These are phyloP conservation scores for Amphipyra tragopoginis DNA, from an alignment of 2,888 invertebrate species.

Conservation along the genomic window DNA sequence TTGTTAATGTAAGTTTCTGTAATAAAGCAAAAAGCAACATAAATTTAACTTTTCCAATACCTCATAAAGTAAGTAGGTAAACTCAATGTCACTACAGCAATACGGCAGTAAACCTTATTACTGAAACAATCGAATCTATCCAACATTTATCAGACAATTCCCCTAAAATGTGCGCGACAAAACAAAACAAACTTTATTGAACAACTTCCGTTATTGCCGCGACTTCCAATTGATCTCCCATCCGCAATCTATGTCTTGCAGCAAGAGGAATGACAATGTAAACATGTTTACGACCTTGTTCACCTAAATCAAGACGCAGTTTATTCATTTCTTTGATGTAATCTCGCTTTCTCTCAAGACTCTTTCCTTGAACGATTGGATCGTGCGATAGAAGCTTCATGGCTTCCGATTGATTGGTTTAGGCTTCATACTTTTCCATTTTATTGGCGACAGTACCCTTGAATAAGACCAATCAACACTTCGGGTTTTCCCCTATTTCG, in stretches of 20 bases:
- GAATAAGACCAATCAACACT: slow-evolving; percentile 56
- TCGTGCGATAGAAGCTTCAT: slow-evolving; percentile 43
- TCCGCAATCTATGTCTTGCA: slow-evolving; percentile 22
- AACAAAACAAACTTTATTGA: slow-evolving; percentile 56
- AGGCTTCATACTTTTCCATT: slow-evolving; percentile 51
- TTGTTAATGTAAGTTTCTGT: too few species aligned
- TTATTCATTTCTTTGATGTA: slow-evolving; percentile 58
- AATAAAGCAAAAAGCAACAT: too few species aligned
- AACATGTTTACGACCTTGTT: slow-evolving; percentile 69
- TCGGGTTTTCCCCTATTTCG: slow-evolving; percentile 42
- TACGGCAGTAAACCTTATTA: slow-evolving; percentile 28
- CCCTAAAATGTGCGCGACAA: slow-evolving; percentile 36
- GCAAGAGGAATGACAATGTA: slow-evolving; percentile 42
- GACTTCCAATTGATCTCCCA: slow-evolving; percentile 35
- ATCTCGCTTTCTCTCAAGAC: slow-evolving; percentile 42
- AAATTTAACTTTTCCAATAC: too few species aligned
- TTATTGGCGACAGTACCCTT: slow-evolving; percentile 51
- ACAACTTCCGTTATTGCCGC: slow-evolving; percentile 44
- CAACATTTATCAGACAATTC: slow-evolving; percentile 20
- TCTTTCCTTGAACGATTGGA: slow-evolving; percentile 39
- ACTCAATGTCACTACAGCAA: background rate
- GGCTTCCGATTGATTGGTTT: slow-evolving; percentile 52
- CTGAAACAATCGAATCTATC: slow-evolving; percentile 26
- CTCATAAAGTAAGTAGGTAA: too few species aligned
- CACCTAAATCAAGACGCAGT: slow-evolving; percentile 57